Conservation (phyloP, 2,113 vertebrate species). For the Malurus melanocephalus region DNA sequence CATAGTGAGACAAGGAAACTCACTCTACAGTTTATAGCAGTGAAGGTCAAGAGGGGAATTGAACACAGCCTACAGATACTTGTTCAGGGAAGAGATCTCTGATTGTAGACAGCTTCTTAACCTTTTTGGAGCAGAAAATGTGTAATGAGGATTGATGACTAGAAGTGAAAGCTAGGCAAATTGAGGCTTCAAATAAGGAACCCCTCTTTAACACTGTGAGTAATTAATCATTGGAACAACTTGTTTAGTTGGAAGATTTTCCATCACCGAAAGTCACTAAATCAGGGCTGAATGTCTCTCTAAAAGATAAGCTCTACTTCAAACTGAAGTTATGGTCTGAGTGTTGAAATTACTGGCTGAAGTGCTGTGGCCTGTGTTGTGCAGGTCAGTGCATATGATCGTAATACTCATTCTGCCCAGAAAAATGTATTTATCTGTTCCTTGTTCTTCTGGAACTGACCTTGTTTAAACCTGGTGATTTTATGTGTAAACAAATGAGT, state of each 20-base stretch:
- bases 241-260: neutral
- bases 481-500: neutral
- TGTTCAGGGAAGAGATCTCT: neutral
- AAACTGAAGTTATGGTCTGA: neutral
- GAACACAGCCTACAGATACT: neutral
- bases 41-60: neutral
- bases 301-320: constrained; percentile 1
- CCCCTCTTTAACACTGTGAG: neutral
- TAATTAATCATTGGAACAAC: constrained; percentile 25
- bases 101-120: neutral
- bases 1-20: neutral
- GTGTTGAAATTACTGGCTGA: neutral
- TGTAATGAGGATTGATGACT: constrained; percentile 16
- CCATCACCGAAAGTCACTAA: constrained; percentile 17
- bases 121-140: neutral
- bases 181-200: constrained; percentile 25
- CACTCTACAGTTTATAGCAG: neutral
- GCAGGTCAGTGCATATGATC: neutral
- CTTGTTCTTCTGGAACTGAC: neutral
- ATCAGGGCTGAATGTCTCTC: neutral
- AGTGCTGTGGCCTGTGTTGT: neutral
- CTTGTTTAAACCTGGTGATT: constrained; percentile 8
- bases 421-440: neutral
- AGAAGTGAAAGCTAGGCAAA: constrained; percentile 12
- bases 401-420: neutral